Evolutionary conservation across 2,113 vertebrate genomes (phyloP).

Genomic region (Thamnaconus septentrionalis): DNA sequence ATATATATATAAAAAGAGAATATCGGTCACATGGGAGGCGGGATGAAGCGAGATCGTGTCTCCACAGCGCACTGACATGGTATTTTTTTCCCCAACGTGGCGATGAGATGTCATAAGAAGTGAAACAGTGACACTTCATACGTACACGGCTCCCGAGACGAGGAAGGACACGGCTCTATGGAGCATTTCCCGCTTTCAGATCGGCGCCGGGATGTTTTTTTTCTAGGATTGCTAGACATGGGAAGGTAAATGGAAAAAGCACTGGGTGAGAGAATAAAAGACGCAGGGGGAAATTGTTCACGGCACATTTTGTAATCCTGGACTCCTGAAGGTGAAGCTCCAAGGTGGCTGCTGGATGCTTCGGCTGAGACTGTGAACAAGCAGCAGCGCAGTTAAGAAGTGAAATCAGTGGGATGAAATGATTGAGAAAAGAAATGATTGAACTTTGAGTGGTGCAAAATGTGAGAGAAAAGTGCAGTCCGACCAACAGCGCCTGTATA

Average conservation of each 20-base stretch:
- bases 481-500: no score
- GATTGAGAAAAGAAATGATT: no score
- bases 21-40: not conserved
- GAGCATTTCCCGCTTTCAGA: slow-evolving; percentile 23
- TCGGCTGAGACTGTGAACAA: not conserved
- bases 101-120: slow-evolving; percentile 25
- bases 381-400: no score
- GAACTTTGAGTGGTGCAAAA: no score
- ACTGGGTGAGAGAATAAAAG: slow-evolving; percentile 22
- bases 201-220: slow-evolving; percentile 1
- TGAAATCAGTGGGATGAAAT: no score
- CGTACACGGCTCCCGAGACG: slow-evolving; percentile 13
- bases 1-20: not conserved
- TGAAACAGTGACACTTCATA: slow-evolving; percentile 18
- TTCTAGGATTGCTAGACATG: slow-evolving; percentile 39
- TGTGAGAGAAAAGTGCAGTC: no score
- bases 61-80: slow-evolving; percentile 3
- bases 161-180: slow-evolving; percentile 12
- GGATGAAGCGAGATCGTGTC: slow-evolving; percentile 2
- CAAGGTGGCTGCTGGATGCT: slow-evolving; percentile 21
- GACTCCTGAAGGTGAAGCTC: slow-evolving; percentile 60
- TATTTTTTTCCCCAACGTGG: slow-evolving; percentile 9
- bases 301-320: slow-evolving; percentile 27
- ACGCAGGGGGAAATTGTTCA: slow-evolving; percentile 18
- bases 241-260: slow-evolving; percentile 28